Percentiles rank a stretch among this genome's conserved stretches.
phyloP scores from a whole-genome alignment of 2,888 invertebrate genomes.

The Argynnis bischoffii region DNA sequence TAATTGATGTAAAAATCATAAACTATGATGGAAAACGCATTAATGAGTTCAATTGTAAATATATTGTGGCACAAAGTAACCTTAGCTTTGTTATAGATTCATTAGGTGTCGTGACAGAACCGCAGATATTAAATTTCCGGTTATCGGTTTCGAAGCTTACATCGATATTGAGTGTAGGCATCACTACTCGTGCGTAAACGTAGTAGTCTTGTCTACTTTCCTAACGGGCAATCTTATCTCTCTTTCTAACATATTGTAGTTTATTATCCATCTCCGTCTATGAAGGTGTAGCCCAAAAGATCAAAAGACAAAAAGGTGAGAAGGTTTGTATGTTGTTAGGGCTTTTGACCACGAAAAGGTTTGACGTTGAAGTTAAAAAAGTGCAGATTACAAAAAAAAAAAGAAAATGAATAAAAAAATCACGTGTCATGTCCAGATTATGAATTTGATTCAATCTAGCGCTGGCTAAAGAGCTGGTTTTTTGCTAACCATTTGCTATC shows the following conservation, averaged over 20 bases:
- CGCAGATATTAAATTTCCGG: slow-evolving; percentile 13
- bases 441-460: too few relatives aligned
- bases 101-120: slow-evolving; percentile 7
- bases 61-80: not conserved
- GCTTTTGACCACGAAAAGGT: slow-evolving; percentile 5
- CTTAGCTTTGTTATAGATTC: slow-evolving; percentile 11
- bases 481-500: too few relatives aligned
- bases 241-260: slow-evolving; percentile 46
- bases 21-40: too few relatives aligned
- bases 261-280: slow-evolving; percentile 51
- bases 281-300: slow-evolving; percentile 66
- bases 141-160: slow-evolving; percentile 12
- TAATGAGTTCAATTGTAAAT: not conserved
- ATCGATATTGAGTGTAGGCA: slow-evolving; percentile 40
- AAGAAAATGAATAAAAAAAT: not conserved
- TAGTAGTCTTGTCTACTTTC: slow-evolving; percentile 73
- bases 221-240: slow-evolving; percentile 66
- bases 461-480: too few relatives aligned
- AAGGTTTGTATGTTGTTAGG: slow-evolving; percentile 51
- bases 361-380: not conserved
- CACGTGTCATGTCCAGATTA: not conserved
- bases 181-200: slow-evolving; percentile 71
- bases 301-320: slow-evolving; percentile 54
- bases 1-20: not conserved
- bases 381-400: not conserved